Evolutionary conservation across 1,140 invertebrate genomes (phyloP), one percentile per base, ranked within the genome.

Genomic region (Asobara japonica): DNA sequence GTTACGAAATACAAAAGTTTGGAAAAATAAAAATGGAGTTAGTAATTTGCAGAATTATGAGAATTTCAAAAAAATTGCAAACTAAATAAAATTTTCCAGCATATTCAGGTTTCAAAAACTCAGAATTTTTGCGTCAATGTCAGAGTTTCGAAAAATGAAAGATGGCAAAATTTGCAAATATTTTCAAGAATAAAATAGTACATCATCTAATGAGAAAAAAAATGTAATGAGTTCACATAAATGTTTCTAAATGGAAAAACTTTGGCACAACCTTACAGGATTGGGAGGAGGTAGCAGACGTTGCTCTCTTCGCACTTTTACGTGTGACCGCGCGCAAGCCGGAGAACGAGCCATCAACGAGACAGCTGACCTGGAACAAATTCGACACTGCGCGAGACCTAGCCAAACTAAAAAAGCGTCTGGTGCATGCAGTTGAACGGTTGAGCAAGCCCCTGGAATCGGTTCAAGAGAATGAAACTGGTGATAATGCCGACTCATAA

Each of bases 261-360:
- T 6, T 25, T 3, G 18, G 11, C 13, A 10, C 25, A 8, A 69
- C 33, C 11, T 51, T 65, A 0, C 51, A 86, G 84, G 82, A 83
- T 18, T 86, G 84, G 84, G 84, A 86, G 41, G 84, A 86, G 41
- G 75, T 84, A 11, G 79, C 79, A 13, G 83, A 84, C n/a, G 76
- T 76, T 16, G 69, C 73, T 0, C 60, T 86, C n/a, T 29, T 48
- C 11, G 45, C 65, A 0, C 60, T 85, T 0, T 56, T 78, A 7
- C 73, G 72, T 0, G 74, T 56, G 4, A 72, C 64, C 0, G 75
- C 75, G 18, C 76, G 61, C 8, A 82, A 73, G 56, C 48, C 66
- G 16, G 77, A 73, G 8, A 73, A 70, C 31, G 75, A 76, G 30
- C 31, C 70, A 18, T 69, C 71, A 29, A 30, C 67, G n/a, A 75